These are phyloP conservation scores for Orthosia gracilis DNA, from an alignment of 2,888 invertebrate genomes.

Conservation along the genomic window DNA sequence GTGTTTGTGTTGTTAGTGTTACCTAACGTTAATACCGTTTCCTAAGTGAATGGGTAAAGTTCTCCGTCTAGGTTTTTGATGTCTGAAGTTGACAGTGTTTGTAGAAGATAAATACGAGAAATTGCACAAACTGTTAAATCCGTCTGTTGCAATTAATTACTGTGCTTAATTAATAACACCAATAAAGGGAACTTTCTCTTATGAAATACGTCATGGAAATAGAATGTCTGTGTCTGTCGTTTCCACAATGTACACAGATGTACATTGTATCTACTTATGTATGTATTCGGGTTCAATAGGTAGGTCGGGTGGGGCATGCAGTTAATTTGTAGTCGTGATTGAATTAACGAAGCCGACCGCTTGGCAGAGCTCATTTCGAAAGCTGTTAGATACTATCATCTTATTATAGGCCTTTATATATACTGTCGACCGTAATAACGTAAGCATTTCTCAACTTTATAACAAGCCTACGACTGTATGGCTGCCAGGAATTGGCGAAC, in stretches of 20 bases:
- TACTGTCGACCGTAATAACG: slow-evolving; percentile 68
- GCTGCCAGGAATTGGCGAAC: slow-evolving; percentile 53
- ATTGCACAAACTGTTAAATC: not conserved
- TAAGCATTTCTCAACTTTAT: slow-evolving; percentile 61
- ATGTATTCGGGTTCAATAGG: slow-evolving; percentile 70
- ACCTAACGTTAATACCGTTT: slow-evolving; percentile 5
- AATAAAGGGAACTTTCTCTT: slow-evolving; percentile 34
- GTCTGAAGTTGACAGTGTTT: not conserved
- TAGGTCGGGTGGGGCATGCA: slow-evolving; percentile 71
- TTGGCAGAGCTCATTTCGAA: slow-evolving; percentile 78
- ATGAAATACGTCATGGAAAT: slow-evolving; percentile 32
- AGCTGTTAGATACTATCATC: slow-evolving; percentile 78
- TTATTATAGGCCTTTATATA: slow-evolving; percentile 73
- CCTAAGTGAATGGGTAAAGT: not conserved
- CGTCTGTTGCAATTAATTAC: slow-evolving; percentile 15
- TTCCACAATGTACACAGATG: slow-evolving; percentile 36
- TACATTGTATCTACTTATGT: slow-evolving; percentile 32
- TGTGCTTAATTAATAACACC: slow-evolving; percentile 8
- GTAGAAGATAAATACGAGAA: not conserved
- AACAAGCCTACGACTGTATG: slow-evolving; percentile 52
- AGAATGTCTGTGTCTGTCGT: slow-evolving; percentile 40
- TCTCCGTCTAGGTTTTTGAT: not conserved
- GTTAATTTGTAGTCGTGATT: slow-evolving; percentile 86
- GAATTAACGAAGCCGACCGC: slow-evolving; percentile 82
- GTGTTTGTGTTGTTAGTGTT: slow-evolving; percentile 25